phyloP scores from a whole-genome alignment of 2,888 invertebrate genomes.

The Apotomis betuletana region DNA sequence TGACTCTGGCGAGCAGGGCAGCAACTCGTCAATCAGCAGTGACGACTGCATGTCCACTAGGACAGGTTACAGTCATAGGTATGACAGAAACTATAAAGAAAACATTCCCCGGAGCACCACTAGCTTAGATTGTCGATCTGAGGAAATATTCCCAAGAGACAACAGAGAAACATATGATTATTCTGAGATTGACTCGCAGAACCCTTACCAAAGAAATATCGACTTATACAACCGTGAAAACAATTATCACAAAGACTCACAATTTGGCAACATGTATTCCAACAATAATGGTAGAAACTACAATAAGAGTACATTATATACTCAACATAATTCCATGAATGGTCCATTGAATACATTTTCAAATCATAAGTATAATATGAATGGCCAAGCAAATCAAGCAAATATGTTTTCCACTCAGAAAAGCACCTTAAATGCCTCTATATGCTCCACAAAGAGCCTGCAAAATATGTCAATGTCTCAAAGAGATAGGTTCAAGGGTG shows the following conservation, averaged over 20 bases:
- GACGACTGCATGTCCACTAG: slow-evolving; percentile 63
- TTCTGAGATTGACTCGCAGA: slow-evolving; percentile 55
- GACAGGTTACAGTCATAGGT: slow-evolving; percentile 46
- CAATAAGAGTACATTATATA: slow-evolving; percentile 2
- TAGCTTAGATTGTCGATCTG: slow-evolving; percentile 48
- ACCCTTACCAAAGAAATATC: slow-evolving; percentile 49
- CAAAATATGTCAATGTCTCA: slow-evolving; percentile 46
- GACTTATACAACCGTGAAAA: not conserved
- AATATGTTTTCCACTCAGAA: slow-evolving; percentile 12
- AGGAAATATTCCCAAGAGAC: slow-evolving; percentile 52
- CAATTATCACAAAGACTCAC: slow-evolving; percentile 2
- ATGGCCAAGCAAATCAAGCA: slow-evolving; percentile 13
- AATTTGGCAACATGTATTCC: slow-evolving; percentile 45
- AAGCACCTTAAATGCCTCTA: slow-evolving; percentile 28
- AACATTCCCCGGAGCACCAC: slow-evolving; percentile 53
- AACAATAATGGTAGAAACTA: slow-evolving; percentile 35
- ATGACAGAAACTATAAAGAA: slow-evolving; percentile 46
- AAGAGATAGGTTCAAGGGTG: slow-evolving; percentile 64
- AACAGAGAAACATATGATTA: slow-evolving; percentile 54
- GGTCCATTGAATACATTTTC: slow-evolving; percentile 11
- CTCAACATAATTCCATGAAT: slow-evolving; percentile 11
- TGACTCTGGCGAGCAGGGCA: slow-evolving; percentile 69
- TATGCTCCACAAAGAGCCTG: slow-evolving; percentile 43
- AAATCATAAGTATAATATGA: slow-evolving; percentile 8
- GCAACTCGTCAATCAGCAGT: slow-evolving; percentile 70